These are phyloP conservation scores for Clavelina lepadiformis DNA, from an alignment of 23 tunicate genomes.

Conservation along the genomic window DNA sequence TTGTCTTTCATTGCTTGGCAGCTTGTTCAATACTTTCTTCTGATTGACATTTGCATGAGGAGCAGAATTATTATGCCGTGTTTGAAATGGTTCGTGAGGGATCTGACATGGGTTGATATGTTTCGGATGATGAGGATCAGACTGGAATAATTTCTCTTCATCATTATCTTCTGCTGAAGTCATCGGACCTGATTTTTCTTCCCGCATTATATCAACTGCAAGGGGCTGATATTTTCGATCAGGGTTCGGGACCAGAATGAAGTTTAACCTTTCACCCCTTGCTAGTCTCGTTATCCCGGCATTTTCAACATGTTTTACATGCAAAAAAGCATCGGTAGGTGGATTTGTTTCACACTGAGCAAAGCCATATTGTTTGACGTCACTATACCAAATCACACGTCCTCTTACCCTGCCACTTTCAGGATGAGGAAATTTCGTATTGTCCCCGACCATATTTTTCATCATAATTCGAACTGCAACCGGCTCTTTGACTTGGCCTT, in stretches of 20 bases:
- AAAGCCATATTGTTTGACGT: slow-evolving; percentile 57
- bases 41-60: too few relatives aligned
- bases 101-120: too few relatives aligned
- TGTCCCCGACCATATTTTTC: neutral
- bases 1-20: too few relatives aligned
- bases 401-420: neutral
- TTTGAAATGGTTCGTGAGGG: too few relatives aligned
- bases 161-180: neutral
- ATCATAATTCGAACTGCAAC: slow-evolving; percentile 36
- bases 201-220: neutral
- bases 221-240: neutral
- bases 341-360: slow-evolving; percentile 10
- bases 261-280: slow-evolving; percentile 21
- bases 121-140: too few relatives aligned
- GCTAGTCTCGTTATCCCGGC: slow-evolving; percentile 7
- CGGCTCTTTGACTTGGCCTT: slow-evolving; percentile 13
- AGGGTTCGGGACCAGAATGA: neutral
- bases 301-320: slow-evolving; percentile 10
- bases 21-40: too few relatives aligned
- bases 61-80: too few relatives aligned
- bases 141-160: neutral
- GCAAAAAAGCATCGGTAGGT: slow-evolving; percentile 39
- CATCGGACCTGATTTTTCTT: neutral
- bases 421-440: neutral
- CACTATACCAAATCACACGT: slow-evolving; percentile 20